Conservation (phyloP, 1,140 invertebrate species). For the Orius insidiosus region DNA sequence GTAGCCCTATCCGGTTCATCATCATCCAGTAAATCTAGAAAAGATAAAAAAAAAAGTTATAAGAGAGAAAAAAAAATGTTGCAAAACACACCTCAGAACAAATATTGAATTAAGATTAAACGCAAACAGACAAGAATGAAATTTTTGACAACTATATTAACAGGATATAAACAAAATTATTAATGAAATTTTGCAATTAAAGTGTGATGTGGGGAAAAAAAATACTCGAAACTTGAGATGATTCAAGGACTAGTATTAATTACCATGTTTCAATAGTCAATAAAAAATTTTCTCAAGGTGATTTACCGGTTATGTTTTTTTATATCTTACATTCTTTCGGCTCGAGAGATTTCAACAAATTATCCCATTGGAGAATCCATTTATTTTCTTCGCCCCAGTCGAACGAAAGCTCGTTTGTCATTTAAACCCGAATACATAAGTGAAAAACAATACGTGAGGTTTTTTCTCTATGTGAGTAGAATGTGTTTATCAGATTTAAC, state of each 20-base stretch:
- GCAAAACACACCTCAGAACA: no score
- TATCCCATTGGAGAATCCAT: conserved; percentile 8
- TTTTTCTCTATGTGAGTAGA: neutral
- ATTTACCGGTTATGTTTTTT: neutral
- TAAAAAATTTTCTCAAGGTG: neutral
- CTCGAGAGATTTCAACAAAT: neutral
- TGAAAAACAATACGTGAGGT: neutral
- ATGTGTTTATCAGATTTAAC: neutral
- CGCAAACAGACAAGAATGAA: neutral
- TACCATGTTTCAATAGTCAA: neutral
- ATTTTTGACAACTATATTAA: neutral
- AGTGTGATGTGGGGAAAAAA: no score
- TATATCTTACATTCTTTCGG: neutral
- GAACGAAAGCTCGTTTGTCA: neutral
- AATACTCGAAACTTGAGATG: neutral
- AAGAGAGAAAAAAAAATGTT: neutral
- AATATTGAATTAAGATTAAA: no score
- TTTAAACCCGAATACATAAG: neutral
- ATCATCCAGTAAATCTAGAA: conserved; percentile 8
- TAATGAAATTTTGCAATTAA: no score
- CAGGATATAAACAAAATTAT: neutral
- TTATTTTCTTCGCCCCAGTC: conserved; percentile 7
- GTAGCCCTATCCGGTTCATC: conserved; percentile 5
- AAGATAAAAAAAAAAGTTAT: neutral
- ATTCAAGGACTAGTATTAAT: neutral